Percentiles rank a stretch among this genome's conserved stretches.
Evolutionary conservation across 2,888 invertebrate species (phyloP).

Genomic region (Sinopyrophorus schimmeli): DNA sequence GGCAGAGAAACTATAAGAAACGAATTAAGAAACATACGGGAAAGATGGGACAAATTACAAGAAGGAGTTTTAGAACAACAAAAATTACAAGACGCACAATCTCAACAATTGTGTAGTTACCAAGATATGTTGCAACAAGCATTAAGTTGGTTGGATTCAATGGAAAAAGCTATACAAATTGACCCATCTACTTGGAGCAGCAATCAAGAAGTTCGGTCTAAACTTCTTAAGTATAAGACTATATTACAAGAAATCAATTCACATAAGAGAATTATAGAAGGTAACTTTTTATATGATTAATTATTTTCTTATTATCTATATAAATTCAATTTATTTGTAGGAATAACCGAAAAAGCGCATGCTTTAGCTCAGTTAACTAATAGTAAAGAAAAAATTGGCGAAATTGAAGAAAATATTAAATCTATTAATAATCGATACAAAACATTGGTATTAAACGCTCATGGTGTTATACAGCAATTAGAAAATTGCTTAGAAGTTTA

Average conservation of each 20-base stretch:
- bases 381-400: conserved; percentile 61
- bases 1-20: conserved; percentile 89
- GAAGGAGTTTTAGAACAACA: conserved; percentile 82
- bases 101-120: conserved; percentile 80
- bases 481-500: conserved; percentile 79
- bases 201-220: conserved; percentile 82
- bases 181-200: conserved; percentile 74
- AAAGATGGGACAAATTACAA: conserved; percentile 86
- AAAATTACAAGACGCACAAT: conserved; percentile 81
- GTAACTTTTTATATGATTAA: conserved; percentile 31
- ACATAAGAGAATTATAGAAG: conserved; percentile 88
- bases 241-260: conserved; percentile 86
- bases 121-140: conserved; percentile 84
- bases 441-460: conserved; percentile 67
- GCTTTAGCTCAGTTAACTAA: conserved; percentile 65
- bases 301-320: conserved; percentile 2
- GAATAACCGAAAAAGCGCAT: conserved; percentile 85
- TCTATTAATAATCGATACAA: conserved; percentile 79
- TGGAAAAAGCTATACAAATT: conserved; percentile 78
- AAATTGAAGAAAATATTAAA: conserved; percentile 70
- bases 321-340: conserved; percentile 35
- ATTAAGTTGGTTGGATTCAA: conserved; percentile 81
- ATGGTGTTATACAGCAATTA: conserved; percentile 69
- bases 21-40: conserved; percentile 77
- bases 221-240: conserved; percentile 83